Percentiles rank a stretch among this genome's conserved stretches.
Evolutionary conservation across 2,888 invertebrate species (phyloP).

Genomic region (Strigamia transsilvanica): DNA sequence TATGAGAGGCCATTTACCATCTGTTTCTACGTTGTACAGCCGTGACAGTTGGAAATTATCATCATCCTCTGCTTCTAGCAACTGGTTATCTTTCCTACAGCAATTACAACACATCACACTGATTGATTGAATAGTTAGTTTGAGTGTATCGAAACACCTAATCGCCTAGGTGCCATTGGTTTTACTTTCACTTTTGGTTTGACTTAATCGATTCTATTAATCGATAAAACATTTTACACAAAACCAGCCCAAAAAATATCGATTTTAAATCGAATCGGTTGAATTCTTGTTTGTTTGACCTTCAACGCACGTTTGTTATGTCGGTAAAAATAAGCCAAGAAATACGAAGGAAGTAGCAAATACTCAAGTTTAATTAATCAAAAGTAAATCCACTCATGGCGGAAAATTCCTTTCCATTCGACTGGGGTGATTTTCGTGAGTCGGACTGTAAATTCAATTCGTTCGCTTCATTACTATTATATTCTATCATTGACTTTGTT

Average conservation of each 20-base stretch:
- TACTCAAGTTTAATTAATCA: too few species aligned
- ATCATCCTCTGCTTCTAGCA: background rate
- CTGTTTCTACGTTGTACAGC: background rate
- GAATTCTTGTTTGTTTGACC: background rate
- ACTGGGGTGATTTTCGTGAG: background rate
- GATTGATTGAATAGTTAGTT: background rate
- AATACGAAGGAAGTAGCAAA: background rate
- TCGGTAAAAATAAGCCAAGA: too few species aligned
- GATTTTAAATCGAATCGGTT: background rate
- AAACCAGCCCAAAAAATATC: background rate
- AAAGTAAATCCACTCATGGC: background rate
- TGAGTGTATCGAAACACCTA: background rate
- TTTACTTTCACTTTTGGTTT: conserved; percentile 24
- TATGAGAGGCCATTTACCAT: conserved; percentile 76
- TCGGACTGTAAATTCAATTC: background rate
- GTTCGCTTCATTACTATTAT: background rate
- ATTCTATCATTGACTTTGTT: background rate
- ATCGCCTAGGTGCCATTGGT: background rate
- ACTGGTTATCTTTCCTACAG: background rate
- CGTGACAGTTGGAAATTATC: background rate
- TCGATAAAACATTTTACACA: background rate
- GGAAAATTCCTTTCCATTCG: background rate
- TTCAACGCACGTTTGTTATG: background rate
- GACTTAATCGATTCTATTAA: background rate
- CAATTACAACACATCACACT: background rate